Evolutionary conservation across 2,888 invertebrate genomes (phyloP), one percentile per base, ranked within the genome.

Genomic region (Apodemia zela): DNA sequence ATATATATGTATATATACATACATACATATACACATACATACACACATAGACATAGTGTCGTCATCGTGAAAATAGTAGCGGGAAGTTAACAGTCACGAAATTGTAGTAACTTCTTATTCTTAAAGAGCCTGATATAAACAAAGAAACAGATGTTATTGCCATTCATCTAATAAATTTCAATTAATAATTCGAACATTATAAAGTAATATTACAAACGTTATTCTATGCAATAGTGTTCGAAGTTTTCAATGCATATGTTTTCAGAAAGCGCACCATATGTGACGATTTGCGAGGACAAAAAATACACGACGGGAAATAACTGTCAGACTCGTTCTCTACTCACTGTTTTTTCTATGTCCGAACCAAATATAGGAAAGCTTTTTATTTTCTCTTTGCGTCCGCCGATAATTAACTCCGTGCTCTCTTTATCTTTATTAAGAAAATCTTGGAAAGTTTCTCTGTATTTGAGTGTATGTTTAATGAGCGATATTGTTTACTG

Each of bases 271-370:
- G 77, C 72, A 75, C 81, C 89, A 89, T 82, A 89, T 89, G 88
- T 83, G 84, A 81, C 84, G 82, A 87, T 84, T 86, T 85, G 82
- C 81, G 81, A 78, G 79, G 71, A 75, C 76, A 80, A 82, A 80
- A 84, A 78, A 87, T 81, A 79, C 81, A 87, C 78, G 81, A 82
- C 83, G 81, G 86, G 86, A 88, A 89, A 89, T 85, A 77, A 82
- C 80, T 83, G 85, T 80, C 84, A 82, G 81, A 71, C 74, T 77
- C 76, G 80, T 79, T 82, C 81, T 74, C 78, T 78, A 76, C 75
- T 76, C 74, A 76, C 75, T 80, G 80, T 84, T 88, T 89, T 88
- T 87, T 81, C 77, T 70, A 72, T 61, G 69, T 69, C 62, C 63
- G 64, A 60, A 63, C 68, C 68, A 65, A 72, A 71, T 66, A 67